Evolutionary conservation across 2,888 invertebrate species (phyloP).

Genomic region (Neuroscelio doddi): DNA sequence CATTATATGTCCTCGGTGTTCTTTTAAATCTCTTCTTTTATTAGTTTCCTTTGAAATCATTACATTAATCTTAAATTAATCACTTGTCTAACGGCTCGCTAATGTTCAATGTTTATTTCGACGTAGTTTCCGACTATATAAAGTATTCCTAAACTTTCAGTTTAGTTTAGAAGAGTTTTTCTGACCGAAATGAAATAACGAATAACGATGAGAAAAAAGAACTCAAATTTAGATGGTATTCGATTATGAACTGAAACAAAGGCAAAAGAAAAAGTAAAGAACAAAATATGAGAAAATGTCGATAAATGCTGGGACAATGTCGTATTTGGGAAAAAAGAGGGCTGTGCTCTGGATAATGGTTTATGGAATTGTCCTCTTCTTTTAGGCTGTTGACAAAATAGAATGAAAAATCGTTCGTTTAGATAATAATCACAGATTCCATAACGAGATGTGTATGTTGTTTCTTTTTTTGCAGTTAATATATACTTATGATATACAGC

Average conservation of each 20-base stretch:
- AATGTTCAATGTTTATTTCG: slow-evolving; percentile 39
- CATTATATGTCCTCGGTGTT: too few species aligned
- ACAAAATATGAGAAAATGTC: slow-evolving; percentile 41
- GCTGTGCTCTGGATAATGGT: slow-evolving; percentile 69
- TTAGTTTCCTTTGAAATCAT: too few species aligned
- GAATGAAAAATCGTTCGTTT: slow-evolving; percentile 66
- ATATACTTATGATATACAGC: slow-evolving; percentile 16
- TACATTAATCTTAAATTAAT: slow-evolving; percentile 33
- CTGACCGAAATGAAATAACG: too few species aligned
- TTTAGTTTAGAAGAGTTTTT: slow-evolving; percentile 51
- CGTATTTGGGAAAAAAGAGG: slow-evolving; percentile 52
- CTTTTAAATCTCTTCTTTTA: too few species aligned
- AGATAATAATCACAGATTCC: slow-evolving; percentile 48
- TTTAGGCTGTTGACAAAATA: slow-evolving; percentile 77
- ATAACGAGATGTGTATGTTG: slow-evolving; percentile 10
- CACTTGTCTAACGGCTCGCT: slow-evolving; percentile 43
- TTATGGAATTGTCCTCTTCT: slow-evolving; percentile 75
- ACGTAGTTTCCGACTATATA: slow-evolving; percentile 44
- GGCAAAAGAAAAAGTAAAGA: slow-evolving; percentile 36
- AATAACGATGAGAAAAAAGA: slow-evolving; percentile 26
- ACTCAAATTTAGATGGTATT: slow-evolving; percentile 14
- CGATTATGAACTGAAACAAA: slow-evolving; percentile 26
- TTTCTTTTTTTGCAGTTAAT: slow-evolving; percentile 25
- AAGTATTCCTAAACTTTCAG: slow-evolving; percentile 55
- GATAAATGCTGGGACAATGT: slow-evolving; percentile 51